A percentile compares a stretch with the other conserved stretches of the same genome.
phyloP scores from a whole-genome alignment of 2,113 vertebrate genomes.

The Vulpes ferrilata region DNA sequence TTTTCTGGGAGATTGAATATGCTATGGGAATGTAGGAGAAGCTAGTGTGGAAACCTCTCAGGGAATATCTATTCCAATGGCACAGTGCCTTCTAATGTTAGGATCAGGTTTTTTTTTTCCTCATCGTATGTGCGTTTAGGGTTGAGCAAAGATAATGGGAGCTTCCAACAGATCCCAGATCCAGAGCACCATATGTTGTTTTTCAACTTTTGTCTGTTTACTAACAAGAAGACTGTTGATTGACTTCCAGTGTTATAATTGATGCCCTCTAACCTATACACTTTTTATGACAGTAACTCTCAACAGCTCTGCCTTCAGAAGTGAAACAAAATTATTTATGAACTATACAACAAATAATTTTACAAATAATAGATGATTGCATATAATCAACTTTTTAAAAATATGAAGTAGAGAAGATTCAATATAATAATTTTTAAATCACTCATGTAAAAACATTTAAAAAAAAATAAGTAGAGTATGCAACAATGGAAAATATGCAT shows the following conservation, averaged over 20 bases:
- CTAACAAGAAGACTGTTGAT: not conserved
- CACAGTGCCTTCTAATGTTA: slow-evolving; percentile 52
- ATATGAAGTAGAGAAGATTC: slow-evolving; percentile 33
- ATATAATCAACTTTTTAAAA: not conserved
- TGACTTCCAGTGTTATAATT: not conserved
- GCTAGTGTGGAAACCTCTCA: not conserved
- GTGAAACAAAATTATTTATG: not conserved
- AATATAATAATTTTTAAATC: not conserved
- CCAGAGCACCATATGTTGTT: not conserved
- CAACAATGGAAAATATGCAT: not conserved
- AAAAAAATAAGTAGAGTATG: not conserved
- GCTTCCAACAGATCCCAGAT: not conserved
- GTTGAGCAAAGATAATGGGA: not conserved
- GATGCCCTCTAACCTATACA: not conserved
- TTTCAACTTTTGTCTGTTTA: not conserved
- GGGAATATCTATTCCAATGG: not conserved
- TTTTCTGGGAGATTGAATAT: not conserved
- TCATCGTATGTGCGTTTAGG: not conserved
- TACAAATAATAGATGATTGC: not conserved
- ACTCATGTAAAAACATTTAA: not conserved
- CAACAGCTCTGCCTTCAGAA: not conserved
- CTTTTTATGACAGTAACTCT: not conserved
- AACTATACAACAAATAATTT: not conserved
- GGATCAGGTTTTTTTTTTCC: not conserved
- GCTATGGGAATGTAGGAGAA: not conserved